Base-by-base conservation (phyloP, 2,888 invertebrate genomes). In the Ormyrus pomaceus region DNA sequence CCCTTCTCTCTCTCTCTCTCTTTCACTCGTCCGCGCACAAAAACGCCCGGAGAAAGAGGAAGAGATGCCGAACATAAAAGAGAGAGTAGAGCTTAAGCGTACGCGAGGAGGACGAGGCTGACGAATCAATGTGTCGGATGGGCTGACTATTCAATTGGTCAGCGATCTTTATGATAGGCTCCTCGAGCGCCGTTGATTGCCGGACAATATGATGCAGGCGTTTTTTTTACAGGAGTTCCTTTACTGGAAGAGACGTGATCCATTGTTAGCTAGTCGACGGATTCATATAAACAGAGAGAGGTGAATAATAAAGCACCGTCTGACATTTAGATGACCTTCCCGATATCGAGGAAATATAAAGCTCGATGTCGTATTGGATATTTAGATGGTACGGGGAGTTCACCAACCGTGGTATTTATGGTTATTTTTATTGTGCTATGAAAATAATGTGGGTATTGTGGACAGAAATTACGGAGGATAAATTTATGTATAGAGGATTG, bases 121-220 rank as follows among this genome's bases (percentile, higher is more conserved):
- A 53, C 61, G 62, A 69, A 59, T 65, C 64, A 71, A 71, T 71
- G 64, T 59, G 71, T 59, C 51, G n/a, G 34, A 64, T 19, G 34
- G 56, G 59, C 68, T 46, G 69, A 79, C 68, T 74, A 72, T 78
- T 69, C 79, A 78, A 72, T 72, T 72, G 77, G 34, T 66, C 59
- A 55, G 72, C 72, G 59, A 66, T 53, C 59, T 78, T 72, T 19
- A 19, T 34, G 61, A 68, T 64, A 70, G 19, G 59, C 10, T 45
- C 9, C n/a, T 50, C 58, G 55, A 10, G 19, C 13, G 48, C 11
- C 55, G 13, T 55, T 50, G 53, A 13, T 46, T 58, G 66, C 46
- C 45, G 56, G 11, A 65, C 56, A 58, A 65, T 66, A 59, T 19
- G 19, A 10, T n/a, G n/a, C 53, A 45, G 19, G 19, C 19, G 19